Evolutionary conservation across 2,113 vertebrate genomes (phyloP), one percentile per base, ranked within the genome.

Genomic region (Leptocoma aspasia): DNA sequence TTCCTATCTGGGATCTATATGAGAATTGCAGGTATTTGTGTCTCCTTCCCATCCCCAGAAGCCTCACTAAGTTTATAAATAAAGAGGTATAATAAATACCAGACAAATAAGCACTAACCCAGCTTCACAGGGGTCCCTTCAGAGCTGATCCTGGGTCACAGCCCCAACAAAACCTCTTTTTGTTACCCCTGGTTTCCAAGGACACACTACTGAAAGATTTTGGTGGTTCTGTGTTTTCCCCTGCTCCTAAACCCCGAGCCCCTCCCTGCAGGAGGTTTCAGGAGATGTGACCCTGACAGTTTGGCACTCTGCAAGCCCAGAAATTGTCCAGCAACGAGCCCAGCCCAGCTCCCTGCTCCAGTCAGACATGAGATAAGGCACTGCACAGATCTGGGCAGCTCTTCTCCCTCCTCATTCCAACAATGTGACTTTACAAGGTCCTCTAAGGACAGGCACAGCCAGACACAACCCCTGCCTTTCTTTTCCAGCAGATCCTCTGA

Each of bases 351-450:
- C 87, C 61, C 52, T 37, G 56, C 78, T 60, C 70, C 92, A 90
- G 82, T 68, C 95, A 95, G 94, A 96, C 88, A 41, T 4, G 44
- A 95, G 95, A 95, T 87, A 96, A 95, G 90, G 60, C 78, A 52
- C 41, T 45, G 92, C 77, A 75, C 82, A 91, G 60, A 95, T 88
- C 82, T 61, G 79, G 90, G 85, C 92, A 79, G 83, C 77, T 90
- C 41, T 78, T 50, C 95, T 39, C 44, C 11, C 72, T 66, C 64
- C 83, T 6, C 31, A 64, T n/a, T 94, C 89, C 92, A 95, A 64
- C 66, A 89, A 33, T 61, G 45, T 44, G 44, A 70, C 89, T 95
- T 54, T 37, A 19, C 33, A 86, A 89, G 91, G 92, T 93, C 72
- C 85, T 27, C 49, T 91, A 73, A 95, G 95, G 96, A 92, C 92